These are phyloP conservation scores for Spheniscus humboldti DNA, from an alignment of 2,797 vertebrate species.

Conservation along the genomic window DNA sequence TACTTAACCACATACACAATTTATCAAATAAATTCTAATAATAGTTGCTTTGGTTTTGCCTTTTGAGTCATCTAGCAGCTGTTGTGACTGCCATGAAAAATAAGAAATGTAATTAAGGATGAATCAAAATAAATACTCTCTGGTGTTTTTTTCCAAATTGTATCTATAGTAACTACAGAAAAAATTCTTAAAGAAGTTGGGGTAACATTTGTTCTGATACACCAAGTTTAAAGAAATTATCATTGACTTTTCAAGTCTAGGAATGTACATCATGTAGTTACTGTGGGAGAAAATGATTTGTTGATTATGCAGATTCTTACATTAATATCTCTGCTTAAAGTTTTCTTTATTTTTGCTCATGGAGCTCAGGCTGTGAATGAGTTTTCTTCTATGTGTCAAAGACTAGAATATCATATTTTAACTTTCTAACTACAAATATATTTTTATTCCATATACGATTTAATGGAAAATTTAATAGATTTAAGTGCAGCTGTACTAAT, in stretches of 20 bases:
- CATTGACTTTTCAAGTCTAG: neutral
- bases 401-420: neutral
- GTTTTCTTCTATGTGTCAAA: neutral
- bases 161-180: neutral
- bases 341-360: neutral
- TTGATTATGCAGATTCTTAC: neutral
- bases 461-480: neutral
- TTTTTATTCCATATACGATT: neutral
- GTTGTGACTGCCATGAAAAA: neutral
- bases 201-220: neutral
- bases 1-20: neutral
- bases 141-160: neutral
- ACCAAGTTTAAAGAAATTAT: neutral
- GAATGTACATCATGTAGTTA: neutral
- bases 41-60: neutral
- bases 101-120: neutral
- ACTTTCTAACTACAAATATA: neutral
- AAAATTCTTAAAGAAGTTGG: neutral
- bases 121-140: neutral
- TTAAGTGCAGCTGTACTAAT: neutral
- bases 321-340: neutral
- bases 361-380: neutral
- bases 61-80: neutral
- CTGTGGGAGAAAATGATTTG: neutral
- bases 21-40: neutral